Conservation (phyloP, 2,797 vertebrate species). For the Eleutherodactylus coqui region DNA sequence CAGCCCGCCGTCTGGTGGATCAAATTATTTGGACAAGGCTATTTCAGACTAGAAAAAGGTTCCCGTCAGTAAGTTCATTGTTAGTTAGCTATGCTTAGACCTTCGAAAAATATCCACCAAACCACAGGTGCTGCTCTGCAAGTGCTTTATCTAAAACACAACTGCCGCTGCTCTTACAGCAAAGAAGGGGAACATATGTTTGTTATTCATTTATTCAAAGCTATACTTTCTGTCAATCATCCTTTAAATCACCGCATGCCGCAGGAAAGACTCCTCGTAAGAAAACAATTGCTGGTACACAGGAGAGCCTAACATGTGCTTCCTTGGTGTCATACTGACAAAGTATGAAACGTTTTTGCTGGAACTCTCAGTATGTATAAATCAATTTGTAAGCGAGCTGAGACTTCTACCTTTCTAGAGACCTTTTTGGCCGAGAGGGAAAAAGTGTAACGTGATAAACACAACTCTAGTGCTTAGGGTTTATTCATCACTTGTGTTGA, state of each 20-base stretch:
- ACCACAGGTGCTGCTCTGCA: slow-evolving; percentile 67
- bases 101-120: slow-evolving; percentile 51
- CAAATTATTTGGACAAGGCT: slow-evolving; percentile 66
- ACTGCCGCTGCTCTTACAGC: slow-evolving; percentile 38
- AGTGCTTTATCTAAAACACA: slow-evolving; percentile 59
- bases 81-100: slow-evolving; percentile 46
- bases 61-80: slow-evolving; percentile 64
- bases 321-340: slow-evolving; percentile 62
- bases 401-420: slow-evolving; percentile 60
- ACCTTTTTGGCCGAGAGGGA: slow-evolving; percentile 55
- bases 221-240: slow-evolving; percentile 68
- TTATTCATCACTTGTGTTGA: slow-evolving; percentile 41
- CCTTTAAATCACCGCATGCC: slow-evolving; percentile 66
- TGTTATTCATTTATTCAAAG: slow-evolving; percentile 66
- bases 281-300: slow-evolving; percentile 67
- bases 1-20: slow-evolving; percentile 37
- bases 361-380: slow-evolving; percentile 62
- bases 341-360: slow-evolving; percentile 58
- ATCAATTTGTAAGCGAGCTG: slow-evolving; percentile 57
- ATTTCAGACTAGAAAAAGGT: slow-evolving; percentile 66
- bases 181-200: slow-evolving; percentile 43
- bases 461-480: slow-evolving; percentile 40
- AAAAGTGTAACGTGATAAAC: slow-evolving; percentile 35
- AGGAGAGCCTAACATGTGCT: slow-evolving; percentile 62
- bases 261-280: slow-evolving; percentile 67